Evolutionary conservation across 2,113 vertebrate genomes (phyloP), one percentile per base, ranked within the genome.

Genomic region (Sinocyclocheilus grahami): DNA sequence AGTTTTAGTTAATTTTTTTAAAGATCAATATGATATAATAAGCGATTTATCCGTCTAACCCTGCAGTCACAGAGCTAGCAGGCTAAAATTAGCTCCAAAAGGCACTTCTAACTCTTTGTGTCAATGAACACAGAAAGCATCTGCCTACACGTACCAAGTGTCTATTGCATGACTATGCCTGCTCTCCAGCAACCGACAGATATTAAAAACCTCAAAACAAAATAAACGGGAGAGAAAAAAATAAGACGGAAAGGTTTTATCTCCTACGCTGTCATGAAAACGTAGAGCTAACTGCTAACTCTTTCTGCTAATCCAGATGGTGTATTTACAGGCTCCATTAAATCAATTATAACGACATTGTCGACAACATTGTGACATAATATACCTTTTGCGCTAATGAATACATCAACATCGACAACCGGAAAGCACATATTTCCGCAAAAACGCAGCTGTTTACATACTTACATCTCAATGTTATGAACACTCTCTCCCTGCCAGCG

Each of bases 391-490:
- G 20, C 3, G 4, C 18, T 37, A 78, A 78, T 3, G n/a, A 10
- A 63, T 11, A 24, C 22, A 16, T 0, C 4, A 24, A 65, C 11
- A 0, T 16, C n/a, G 12, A 30, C 0, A 22, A 39, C 1, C 4
- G 18, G 11, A 5, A 14, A 60, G 11, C 10, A 53, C 2, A 63
- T 67, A 86, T 78, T 84, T 30, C 10, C 18, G 46, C 3, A 16
- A 13, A 71, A 86, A 48, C 11, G 51, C 7, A 30, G 51, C 51
- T 87, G 80, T 89, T 89, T 84, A 86, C 75, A 85, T 85, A 90
- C 90, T 92, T 85, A 92, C 91, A 85, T 86, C 85, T 89, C 67
- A 82, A 77, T 91, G 86, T 88, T 89, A 81, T 90, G 82, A 76
- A 82, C 77, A 86, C 84, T 55, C 78, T 72, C 60, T 62, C 80